These are phyloP conservation scores for Rhagologus leucostigma DNA, from an alignment of 2,113 vertebrate species.

Conservation along the genomic window DNA sequence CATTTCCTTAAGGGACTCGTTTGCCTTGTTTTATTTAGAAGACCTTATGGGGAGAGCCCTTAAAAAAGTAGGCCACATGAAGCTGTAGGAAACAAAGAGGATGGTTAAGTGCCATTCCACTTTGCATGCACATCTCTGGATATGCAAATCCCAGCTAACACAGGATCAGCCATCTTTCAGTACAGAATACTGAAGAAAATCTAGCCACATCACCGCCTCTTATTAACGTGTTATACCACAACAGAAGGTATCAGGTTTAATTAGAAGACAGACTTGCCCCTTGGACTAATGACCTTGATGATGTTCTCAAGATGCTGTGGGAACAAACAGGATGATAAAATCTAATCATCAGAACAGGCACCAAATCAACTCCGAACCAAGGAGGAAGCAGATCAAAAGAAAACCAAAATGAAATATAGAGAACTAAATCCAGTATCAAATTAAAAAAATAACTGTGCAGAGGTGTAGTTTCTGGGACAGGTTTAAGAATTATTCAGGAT, in stretches of 20 bases:
- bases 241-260: background rate
- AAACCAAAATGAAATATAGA: background rate
- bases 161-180: background rate
- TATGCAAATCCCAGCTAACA: background rate
- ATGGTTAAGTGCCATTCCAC: background rate
- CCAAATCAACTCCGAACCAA: background rate
- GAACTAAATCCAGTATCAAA: background rate
- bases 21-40: background rate
- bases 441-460: background rate
- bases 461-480: background rate
- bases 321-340: conserved; percentile 35
- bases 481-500: background rate
- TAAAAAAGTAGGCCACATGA: background rate
- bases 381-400: background rate
- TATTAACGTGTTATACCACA: background rate
- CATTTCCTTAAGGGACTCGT: background rate
- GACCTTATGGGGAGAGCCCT: background rate
- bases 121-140: background rate
- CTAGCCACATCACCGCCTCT: background rate
- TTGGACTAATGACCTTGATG: conserved; percentile 6
- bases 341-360: background rate
- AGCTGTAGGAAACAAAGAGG: background rate
- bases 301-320: background rate
- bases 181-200: background rate
- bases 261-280: conserved; percentile 1